Conservation (phyloP, 1,140 invertebrate species). For the Drosophila tropicalis region DNA sequence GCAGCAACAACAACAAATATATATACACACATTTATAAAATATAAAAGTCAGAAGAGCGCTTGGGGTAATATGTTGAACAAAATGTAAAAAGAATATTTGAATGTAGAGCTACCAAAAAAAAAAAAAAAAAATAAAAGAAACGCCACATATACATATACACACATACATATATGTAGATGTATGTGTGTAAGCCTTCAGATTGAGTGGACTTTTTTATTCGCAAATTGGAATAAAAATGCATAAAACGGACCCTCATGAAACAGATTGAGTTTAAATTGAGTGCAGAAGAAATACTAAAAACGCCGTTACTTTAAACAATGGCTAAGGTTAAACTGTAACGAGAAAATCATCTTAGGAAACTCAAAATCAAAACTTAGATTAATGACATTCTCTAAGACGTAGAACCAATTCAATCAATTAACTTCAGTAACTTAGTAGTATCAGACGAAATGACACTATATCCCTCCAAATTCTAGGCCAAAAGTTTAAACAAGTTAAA, state of each 20-base stretch:
- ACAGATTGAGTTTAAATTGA: conserved; percentile 1
- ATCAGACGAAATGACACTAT: no score
- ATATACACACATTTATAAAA: not conserved
- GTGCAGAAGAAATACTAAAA: not conserved
- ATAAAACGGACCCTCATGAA: not conserved
- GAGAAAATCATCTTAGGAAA: no score
- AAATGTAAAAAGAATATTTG: conserved; percentile 6
- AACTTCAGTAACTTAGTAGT: no score
- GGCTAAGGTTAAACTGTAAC: no score
- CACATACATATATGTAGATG: no score
- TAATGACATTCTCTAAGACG: no score
- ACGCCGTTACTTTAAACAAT: no score
- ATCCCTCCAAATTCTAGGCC: no score
- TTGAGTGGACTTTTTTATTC: not conserved
- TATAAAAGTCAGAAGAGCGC: not conserved
- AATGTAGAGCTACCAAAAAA: not conserved
- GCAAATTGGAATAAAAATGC: not conserved
- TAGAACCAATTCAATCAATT: no score
- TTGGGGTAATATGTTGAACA: conserved; percentile 11
- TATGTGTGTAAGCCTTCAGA: not conserved
- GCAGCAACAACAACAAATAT: conserved; percentile 9
- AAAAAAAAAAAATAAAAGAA: not conserved
- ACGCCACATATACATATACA: no score
- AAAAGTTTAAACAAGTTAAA: no score
- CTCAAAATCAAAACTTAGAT: no score